Percentiles rank a stretch among this genome's conserved stretches.
Evolutionary conservation across 1,140 invertebrate genomes (phyloP).

Genomic region (Drosophila bocki): DNA sequence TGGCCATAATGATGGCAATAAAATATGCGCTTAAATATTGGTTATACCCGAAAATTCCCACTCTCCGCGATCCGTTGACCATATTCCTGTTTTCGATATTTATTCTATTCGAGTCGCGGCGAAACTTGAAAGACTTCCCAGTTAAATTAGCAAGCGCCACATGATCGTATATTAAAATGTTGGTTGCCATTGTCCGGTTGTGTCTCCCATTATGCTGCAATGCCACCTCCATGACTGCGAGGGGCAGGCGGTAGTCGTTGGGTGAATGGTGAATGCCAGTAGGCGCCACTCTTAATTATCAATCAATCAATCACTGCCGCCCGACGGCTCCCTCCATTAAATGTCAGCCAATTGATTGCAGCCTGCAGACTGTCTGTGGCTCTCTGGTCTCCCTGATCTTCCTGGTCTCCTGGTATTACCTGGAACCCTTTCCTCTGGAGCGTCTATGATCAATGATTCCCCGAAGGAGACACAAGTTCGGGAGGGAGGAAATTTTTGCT

Average conservation of each 20-base stretch:
- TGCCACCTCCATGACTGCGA: constrained; percentile 16
- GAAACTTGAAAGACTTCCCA: constrained; percentile 62
- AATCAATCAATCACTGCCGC: constrained; percentile 74
- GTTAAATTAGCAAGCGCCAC: constrained; percentile 72
- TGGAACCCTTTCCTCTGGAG: neutral
- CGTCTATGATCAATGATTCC: neutral
- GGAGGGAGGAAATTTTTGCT: neutral
- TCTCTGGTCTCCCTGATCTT: neutral
- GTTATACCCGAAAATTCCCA: constrained; percentile 48
- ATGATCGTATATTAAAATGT: constrained; percentile 71
- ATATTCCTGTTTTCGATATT: constrained; percentile 36
- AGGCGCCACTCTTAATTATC: constrained; percentile 82
- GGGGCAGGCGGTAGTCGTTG: neutral
- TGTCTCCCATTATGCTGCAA: constrained; percentile 61
- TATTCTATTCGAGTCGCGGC: constrained; percentile 47
- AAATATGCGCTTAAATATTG: constrained; percentile 58
- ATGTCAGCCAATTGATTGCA: constrained; percentile 63
- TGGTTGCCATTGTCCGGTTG: constrained; percentile 31
- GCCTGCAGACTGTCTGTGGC: constrained; percentile 44
- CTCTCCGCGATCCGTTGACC: constrained; percentile 1
- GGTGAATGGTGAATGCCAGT: constrained; percentile 23
- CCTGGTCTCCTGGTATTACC: neutral
- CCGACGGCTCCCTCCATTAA: constrained; percentile 74
- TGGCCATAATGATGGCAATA: constrained; percentile 56
- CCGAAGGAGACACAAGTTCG: no score